Conservation (phyloP, 2,888 invertebrate genomes). For the Amorpha juglandis region DNA sequence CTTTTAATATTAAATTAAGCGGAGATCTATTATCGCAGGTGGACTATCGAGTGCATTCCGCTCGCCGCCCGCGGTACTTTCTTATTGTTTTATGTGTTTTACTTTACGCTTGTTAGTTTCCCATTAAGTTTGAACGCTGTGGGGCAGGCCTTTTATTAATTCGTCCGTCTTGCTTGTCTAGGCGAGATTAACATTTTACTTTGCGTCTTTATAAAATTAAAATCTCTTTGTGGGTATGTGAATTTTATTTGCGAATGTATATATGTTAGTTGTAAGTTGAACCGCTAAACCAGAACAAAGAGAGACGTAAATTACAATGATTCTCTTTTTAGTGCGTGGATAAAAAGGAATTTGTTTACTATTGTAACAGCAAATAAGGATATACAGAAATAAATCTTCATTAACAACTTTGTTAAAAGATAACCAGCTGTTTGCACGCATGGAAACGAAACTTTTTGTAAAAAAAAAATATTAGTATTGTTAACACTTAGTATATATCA, state of each 20-base stretch:
- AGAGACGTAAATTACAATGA: conserved; percentile 62
- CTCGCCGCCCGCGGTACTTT: conserved; percentile 47
- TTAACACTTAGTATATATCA: too few relatives aligned
- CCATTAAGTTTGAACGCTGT: conserved; percentile 61
- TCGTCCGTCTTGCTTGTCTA: conserved; percentile 57
- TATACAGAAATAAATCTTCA: conserved; percentile 77
- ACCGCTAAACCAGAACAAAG: conserved; percentile 67
- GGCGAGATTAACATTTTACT: conserved; percentile 48
- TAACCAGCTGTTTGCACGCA: conserved; percentile 59
- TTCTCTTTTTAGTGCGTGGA: conserved; percentile 58
- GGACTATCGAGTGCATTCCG: conserved; percentile 52
- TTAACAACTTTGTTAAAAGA: conserved; percentile 73
- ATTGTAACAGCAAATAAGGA: conserved; percentile 62
- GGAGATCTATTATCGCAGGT: conserved; percentile 60
- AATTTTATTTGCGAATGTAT: conserved; percentile 44
- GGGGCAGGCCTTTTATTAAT: conserved; percentile 62
- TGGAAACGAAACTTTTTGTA: not conserved
- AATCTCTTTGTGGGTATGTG: conserved; percentile 42
- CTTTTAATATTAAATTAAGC: conserved; percentile 67
- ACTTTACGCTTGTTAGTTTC: conserved; percentile 73
- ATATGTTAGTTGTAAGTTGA: conserved; percentile 53
- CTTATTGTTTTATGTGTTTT: conserved; percentile 67
- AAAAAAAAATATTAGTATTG: too few relatives aligned
- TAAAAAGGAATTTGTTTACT: conserved; percentile 64
- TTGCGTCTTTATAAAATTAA: conserved; percentile 55